These are phyloP conservation scores for Sapayoa aenigma DNA, from an alignment of 2,113 vertebrate genomes.

Conservation along the genomic window DNA sequence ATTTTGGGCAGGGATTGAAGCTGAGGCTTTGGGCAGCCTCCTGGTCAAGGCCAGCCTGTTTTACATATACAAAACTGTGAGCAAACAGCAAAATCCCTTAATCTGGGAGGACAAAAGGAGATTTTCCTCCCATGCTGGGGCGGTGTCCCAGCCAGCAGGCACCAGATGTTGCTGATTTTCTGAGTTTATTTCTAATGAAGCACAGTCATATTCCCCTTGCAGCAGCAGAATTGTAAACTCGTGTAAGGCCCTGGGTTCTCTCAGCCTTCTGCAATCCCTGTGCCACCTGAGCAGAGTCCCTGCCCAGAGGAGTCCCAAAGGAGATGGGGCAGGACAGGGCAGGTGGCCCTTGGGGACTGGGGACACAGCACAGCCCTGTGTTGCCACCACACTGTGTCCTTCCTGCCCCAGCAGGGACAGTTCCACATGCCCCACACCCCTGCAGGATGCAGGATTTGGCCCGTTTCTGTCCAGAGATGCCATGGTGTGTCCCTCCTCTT, in stretches of 20 bases:
- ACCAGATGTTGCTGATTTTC: neutral
- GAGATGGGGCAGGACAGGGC: neutral
- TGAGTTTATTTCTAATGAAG: neutral
- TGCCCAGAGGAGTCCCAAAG: neutral
- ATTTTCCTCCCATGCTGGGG: accelerated
- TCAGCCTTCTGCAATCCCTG: accelerated
- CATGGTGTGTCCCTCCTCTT: no score
- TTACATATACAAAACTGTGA: neutral
- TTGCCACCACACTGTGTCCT: accelerated
- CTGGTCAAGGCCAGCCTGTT: neutral
- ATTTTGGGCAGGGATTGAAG: neutral
- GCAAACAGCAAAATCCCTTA: slow-evolving; percentile 5
- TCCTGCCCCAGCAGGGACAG: neutral
- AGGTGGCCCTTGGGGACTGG: neutral
- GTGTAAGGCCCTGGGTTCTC: accelerated
- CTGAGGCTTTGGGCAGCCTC: neutral
- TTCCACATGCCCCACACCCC: accelerated
- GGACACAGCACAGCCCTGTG: accelerated
- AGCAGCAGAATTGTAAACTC: neutral
- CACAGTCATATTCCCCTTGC: neutral
- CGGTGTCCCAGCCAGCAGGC: neutral
- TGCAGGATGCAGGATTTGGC: neutral
- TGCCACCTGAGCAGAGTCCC: accelerated
- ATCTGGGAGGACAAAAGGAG: neutral
- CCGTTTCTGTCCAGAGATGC: neutral